Conservation (phyloP, 2,888 invertebrate genomes). For the Apeira syringaria region DNA sequence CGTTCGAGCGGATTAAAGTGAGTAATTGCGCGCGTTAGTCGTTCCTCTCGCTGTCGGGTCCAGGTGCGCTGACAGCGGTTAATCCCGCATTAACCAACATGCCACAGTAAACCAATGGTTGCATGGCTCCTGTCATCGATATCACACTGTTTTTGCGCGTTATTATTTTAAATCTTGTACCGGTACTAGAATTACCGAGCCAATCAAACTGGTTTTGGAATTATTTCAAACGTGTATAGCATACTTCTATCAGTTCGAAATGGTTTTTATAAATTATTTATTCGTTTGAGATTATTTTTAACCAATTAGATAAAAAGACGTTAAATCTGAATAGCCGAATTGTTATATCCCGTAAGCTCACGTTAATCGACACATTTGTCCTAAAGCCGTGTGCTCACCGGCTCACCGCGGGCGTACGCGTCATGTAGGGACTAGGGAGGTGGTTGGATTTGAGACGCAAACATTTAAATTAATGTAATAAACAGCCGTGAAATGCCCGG, state of each 20-base stretch:
- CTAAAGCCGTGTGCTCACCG: constrained; percentile 1
- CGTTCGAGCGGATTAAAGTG: constrained; percentile 57
- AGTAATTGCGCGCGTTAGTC: constrained; percentile 69
- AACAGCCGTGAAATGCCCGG: constrained; percentile 76
- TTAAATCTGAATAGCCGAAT: too few species aligned
- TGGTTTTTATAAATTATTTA: too few species aligned
- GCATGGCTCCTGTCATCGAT: background rate
- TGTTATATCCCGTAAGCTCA: constrained; percentile 11
- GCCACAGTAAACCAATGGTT: constrained; percentile 21
- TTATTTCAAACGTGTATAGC: too few species aligned
- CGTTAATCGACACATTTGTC: constrained; percentile 27
- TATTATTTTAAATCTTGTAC: too few species aligned
- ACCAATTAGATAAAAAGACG: too few species aligned
- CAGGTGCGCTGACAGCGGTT: constrained; percentile 67
- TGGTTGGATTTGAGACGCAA: constrained; percentile 60
- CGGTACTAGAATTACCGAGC: too few species aligned
- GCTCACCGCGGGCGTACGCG: constrained; percentile 11
- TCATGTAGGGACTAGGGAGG: constrained; percentile 37
- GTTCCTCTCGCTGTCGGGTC: constrained; percentile 36
- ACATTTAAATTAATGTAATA: constrained; percentile 83
- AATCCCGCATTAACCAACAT: constrained; percentile 48
- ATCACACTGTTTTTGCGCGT: background rate
- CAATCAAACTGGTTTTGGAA: too few species aligned
- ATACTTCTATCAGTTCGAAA: too few species aligned
- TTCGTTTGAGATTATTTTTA: too few species aligned